These are phyloP conservation scores for Conomelus anceps DNA, from an alignment of 2,888 invertebrate species.

Conservation along the genomic window DNA sequence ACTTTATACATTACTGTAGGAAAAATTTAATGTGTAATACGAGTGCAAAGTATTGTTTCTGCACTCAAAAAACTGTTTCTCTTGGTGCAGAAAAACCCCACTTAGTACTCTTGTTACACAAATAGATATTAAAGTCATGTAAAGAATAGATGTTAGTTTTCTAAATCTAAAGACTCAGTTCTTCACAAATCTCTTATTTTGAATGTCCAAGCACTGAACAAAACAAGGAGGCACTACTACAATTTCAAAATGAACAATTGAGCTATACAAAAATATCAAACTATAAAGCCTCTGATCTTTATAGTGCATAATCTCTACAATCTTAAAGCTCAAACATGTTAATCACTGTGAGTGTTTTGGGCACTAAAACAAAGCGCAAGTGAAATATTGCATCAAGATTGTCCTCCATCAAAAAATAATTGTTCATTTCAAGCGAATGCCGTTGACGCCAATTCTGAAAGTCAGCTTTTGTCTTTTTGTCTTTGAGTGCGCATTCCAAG, in stretches of 20 bases:
- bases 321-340: neutral
- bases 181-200: no score
- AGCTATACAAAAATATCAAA: neutral
- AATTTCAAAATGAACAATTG: neutral
- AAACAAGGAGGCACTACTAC: neutral
- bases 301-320: neutral
- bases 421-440: neutral
- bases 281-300: neutral
- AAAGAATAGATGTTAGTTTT: no score
- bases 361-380: neutral
- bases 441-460: neutral
- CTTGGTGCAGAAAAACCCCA: no score
- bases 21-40: no score
- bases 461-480: neutral
- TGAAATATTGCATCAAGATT: neutral
- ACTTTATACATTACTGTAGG: no score
- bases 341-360: neutral
- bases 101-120: no score
- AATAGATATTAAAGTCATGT: no score
- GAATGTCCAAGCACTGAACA: neutral
- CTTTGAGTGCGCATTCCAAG: neutral
- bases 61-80: no score
- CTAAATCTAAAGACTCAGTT: no score
- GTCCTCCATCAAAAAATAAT: neutral
- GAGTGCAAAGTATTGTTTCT: no score